Evolutionary conservation across 2,113 vertebrate genomes (phyloP).

Genomic region (Suncus etruscus): DNA sequence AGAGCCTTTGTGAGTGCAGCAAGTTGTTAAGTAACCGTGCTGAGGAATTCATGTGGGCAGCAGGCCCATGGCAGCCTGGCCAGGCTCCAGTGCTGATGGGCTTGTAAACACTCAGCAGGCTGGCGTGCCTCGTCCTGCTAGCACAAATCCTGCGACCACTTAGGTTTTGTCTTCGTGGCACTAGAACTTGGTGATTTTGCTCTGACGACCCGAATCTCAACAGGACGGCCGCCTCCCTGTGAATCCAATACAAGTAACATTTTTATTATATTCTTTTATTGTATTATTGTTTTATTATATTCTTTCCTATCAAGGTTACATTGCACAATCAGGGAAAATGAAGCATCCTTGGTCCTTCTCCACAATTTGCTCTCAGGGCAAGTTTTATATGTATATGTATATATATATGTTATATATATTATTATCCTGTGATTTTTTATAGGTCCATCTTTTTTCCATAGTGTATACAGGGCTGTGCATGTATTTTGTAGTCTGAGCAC

Average conservation of each 20-base stretch:
- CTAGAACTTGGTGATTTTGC: background rate
- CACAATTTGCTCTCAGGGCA: background rate
- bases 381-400: background rate
- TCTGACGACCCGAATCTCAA: background rate
- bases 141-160: conserved; percentile 12
- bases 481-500: accelerated
- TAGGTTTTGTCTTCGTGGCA: accelerated
- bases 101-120: conserved; percentile 1
- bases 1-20: background rate
- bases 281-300: background rate
- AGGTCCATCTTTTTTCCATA: accelerated
- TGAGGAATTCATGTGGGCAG: conserved; percentile 35
- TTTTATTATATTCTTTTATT: background rate
- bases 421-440: background rate
- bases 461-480: accelerated
- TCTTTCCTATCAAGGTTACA: background rate
- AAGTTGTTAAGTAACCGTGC: background rate
- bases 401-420: too few relatives aligned
- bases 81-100: background rate
- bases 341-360: background rate
- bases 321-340: background rate
- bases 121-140: background rate
- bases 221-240: background rate
- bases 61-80: conserved; percentile 2
- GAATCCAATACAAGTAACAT: background rate